Conservation (phyloP, 2,888 invertebrate species). For the Dasypogon diadema region DNA sequence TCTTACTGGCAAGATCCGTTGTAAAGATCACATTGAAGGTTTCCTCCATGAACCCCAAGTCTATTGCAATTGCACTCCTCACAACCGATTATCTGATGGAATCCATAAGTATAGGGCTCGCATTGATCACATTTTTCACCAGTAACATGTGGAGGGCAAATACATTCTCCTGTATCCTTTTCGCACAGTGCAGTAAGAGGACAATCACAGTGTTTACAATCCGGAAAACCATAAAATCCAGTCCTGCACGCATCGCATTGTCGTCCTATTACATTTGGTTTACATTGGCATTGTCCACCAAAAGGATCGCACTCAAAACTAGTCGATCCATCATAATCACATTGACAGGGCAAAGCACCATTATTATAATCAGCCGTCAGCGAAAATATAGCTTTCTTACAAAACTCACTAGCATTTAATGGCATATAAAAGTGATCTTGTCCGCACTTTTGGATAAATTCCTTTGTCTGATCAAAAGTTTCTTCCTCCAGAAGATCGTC, state of each 20-base stretch:
- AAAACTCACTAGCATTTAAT: conserved; percentile 79
- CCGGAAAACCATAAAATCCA: conserved; percentile 95
- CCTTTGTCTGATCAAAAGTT: conserved; percentile 86
- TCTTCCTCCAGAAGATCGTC: conserved; percentile 79
- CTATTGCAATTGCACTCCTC: conserved; percentile 93
- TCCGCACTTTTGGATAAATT: conserved; percentile 91
- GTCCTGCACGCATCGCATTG: conserved; percentile 83
- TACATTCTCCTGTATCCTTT: conserved; percentile 82
- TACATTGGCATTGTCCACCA: conserved; percentile 97
- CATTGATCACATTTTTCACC: conserved; percentile 93
- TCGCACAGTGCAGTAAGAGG: conserved; percentile 87
- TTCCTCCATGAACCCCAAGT: conserved; percentile 81
- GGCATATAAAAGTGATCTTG: conserved; percentile 86
- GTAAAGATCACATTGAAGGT: conserved; percentile 87
- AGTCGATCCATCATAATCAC: conserved; percentile 87
- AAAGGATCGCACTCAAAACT: conserved; percentile 92
- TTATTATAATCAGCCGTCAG: conserved; percentile 95
- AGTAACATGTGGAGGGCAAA: conserved; percentile 91
- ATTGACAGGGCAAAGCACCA: conserved; percentile 90
- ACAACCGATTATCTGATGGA: conserved; percentile 94
- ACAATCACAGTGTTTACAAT: conserved; percentile 90
- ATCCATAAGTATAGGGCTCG: conserved; percentile 89
- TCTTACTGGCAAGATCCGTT: conserved; percentile 87
- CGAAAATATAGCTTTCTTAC: conserved; percentile 91
- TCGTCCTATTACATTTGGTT: conserved; percentile 92